Conservation (phyloP, 2,113 vertebrate genomes). For the Thamnaconus septentrionalis region DNA sequence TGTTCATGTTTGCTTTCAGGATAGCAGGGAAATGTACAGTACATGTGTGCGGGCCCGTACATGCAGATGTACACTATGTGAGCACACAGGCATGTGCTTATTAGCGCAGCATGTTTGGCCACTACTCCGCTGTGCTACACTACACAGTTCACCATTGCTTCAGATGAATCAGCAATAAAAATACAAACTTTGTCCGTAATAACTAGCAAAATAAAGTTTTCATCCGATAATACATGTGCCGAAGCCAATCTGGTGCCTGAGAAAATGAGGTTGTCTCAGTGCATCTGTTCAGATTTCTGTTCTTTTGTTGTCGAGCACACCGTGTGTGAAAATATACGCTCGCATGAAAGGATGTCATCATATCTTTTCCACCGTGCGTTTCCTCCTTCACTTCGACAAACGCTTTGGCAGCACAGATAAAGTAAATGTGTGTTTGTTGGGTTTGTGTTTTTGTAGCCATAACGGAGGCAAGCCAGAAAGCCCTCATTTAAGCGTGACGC, state of each 20-base stretch:
- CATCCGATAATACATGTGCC: neutral
- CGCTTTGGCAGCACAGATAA: conserved; percentile 59
- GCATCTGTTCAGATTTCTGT: conserved; percentile 43
- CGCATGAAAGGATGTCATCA: conserved; percentile 48
- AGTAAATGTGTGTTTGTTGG: conserved; percentile 62
- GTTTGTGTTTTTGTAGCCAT: conserved; percentile 62
- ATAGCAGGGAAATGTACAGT: conserved; percentile 18
- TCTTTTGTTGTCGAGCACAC: conserved; percentile 35
- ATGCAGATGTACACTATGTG: conserved; percentile 11
- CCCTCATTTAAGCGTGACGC: conserved; percentile 73
- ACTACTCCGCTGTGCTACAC: too few relatives aligned
- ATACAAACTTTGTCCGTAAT: too few relatives aligned
- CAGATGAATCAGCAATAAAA: neutral
- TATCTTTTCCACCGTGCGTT: conserved; percentile 57
- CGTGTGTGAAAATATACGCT: conserved; percentile 56
- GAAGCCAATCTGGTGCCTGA: conserved; percentile 23
- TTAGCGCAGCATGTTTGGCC: conserved; percentile 28
- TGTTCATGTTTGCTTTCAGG: conserved; percentile 57
- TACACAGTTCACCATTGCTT: neutral
- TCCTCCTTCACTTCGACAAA: conserved; percentile 43
- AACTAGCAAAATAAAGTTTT: too few relatives aligned
- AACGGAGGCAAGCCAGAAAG: conserved; percentile 65
- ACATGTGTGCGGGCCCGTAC: neutral
- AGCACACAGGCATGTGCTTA: conserved; percentile 39
- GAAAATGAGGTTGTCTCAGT: conserved; percentile 34